Conservation (phyloP, 2,113 vertebrate genomes). For the Lathamus discolor region DNA sequence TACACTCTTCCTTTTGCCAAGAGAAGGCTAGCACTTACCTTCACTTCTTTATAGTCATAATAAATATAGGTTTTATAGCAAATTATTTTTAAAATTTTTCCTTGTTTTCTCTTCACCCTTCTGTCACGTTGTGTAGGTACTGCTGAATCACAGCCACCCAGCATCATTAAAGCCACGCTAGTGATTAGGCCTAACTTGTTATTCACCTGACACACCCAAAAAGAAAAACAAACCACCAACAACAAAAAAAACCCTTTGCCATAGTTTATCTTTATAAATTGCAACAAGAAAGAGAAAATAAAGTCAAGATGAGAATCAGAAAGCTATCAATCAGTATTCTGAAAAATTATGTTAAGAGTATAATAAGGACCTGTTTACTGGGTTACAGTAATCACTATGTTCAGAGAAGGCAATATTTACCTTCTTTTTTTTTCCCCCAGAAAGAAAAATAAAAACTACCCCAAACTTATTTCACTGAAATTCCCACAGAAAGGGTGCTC, state of each 20-base stretch:
- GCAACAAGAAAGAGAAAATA: not conserved
- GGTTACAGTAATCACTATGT: not conserved
- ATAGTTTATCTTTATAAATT: not conserved
- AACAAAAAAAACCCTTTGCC: not conserved
- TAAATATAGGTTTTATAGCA: not conserved
- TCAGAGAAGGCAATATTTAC: not conserved
- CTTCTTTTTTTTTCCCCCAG: not conserved
- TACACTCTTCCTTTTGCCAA: not conserved
- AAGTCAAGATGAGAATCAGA: not conserved
- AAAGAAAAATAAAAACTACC: not conserved
- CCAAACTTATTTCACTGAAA: not conserved
- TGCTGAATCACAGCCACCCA: not conserved
- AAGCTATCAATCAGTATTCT: not conserved
- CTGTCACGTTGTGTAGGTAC: not conserved
- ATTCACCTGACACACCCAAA: not conserved
- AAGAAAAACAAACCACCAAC: too few relatives aligned
- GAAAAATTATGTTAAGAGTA: not conserved
- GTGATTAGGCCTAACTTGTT: not conserved
- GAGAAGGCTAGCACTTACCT: not conserved
- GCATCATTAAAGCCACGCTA: rapidly evolving
- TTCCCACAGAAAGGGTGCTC: not conserved
- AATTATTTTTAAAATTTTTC: not conserved
- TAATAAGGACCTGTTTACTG: not conserved
- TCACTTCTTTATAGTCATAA: not conserved
- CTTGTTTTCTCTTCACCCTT: not conserved